phyloP scores from a whole-genome alignment of 2,113 vertebrate species.

The Festucalex cinctus region DNA sequence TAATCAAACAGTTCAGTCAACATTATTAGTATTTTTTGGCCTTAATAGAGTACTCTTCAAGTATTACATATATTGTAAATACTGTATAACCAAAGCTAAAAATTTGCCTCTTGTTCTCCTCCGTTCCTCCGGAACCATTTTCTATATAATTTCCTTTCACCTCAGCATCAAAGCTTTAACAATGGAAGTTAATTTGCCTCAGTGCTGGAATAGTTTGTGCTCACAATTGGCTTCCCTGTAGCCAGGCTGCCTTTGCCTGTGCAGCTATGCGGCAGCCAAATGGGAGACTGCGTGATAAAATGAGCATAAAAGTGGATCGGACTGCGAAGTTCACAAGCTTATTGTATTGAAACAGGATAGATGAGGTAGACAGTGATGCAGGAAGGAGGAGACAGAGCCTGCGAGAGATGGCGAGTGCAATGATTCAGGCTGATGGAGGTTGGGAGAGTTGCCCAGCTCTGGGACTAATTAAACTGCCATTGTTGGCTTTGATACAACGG shows the following conservation, averaged over 20 bases:
- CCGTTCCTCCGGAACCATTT: conserved; percentile 23
- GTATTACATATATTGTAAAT: too few species aligned
- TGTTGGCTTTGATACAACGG: conserved; percentile 39
- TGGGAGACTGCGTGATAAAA: conserved; percentile 43
- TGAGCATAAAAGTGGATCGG: conserved; percentile 44
- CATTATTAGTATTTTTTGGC: too few species aligned
- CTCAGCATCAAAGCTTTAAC: conserved; percentile 38
- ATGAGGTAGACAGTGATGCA: conserved; percentile 36
- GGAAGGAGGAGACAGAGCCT: conserved; percentile 14
- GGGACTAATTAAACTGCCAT: conserved; percentile 57
- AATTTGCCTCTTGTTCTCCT: background rate
- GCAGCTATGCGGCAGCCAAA: conserved; percentile 29
- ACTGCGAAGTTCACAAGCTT: conserved; percentile 40
- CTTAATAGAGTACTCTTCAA: too few species aligned
- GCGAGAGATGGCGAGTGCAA: conserved; percentile 20
- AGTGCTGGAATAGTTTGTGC: conserved; percentile 23
- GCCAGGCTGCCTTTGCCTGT: conserved; percentile 11
- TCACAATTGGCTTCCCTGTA: conserved; percentile 19
- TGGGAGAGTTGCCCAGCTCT: conserved; percentile 28
- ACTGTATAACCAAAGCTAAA: background rate
- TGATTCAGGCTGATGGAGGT: conserved; percentile 28
- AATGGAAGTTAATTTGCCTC: conserved; percentile 50
- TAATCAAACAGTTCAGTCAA: too few species aligned
- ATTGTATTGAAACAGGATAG: conserved; percentile 45
- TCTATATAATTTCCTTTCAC: conserved; percentile 32